These are phyloP conservation scores for Acrocyrtus sp. DNA, from an alignment of 2,888 invertebrate genomes.

Conservation along the genomic window DNA sequence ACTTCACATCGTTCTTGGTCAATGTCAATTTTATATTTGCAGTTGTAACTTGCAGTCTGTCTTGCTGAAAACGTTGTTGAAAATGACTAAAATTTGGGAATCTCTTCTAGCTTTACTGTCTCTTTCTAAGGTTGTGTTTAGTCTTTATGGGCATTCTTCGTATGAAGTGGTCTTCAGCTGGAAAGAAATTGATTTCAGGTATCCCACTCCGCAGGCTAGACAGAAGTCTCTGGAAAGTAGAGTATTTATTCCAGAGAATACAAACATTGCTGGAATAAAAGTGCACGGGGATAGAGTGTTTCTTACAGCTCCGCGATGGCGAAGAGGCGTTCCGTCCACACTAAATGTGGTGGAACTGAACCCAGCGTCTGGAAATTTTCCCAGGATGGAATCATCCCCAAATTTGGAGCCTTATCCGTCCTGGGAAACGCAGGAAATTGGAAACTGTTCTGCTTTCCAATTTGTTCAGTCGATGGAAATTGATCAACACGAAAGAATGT, in stretches of 20 bases:
- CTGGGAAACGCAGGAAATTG: constrained; percentile 54
- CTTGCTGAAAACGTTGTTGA: no score
- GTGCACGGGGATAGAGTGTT: constrained; percentile 76
- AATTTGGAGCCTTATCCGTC: constrained; percentile 53
- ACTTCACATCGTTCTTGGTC: no score
- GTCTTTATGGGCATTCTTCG: no score
- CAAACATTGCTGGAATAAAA: constrained; percentile 80
- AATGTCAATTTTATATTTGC: no score
- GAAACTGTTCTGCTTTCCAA: constrained; percentile 75
- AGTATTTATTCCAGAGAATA: constrained; percentile 77
- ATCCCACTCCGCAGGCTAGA: constrained; percentile 70
- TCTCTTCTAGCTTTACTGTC: no score
- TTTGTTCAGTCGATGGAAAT: constrained; percentile 81
- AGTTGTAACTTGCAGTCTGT: no score
- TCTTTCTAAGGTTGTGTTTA: no score
- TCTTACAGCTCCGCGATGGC: constrained; percentile 81
- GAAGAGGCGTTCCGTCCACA: constrained; percentile 67
- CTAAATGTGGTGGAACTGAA: constrained; percentile 50
- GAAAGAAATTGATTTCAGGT: constrained; percentile 80
- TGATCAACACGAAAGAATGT: constrained; percentile 76
- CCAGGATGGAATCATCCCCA: constrained; percentile 4
- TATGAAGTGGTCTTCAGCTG: constrained; percentile 78
- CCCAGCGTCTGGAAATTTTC: not conserved
- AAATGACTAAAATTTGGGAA: no score
- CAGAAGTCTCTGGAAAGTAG: constrained; percentile 72